phyloP scores from a whole-genome alignment of 2,888 invertebrate genomes.

The Boloria euphrosyne region DNA sequence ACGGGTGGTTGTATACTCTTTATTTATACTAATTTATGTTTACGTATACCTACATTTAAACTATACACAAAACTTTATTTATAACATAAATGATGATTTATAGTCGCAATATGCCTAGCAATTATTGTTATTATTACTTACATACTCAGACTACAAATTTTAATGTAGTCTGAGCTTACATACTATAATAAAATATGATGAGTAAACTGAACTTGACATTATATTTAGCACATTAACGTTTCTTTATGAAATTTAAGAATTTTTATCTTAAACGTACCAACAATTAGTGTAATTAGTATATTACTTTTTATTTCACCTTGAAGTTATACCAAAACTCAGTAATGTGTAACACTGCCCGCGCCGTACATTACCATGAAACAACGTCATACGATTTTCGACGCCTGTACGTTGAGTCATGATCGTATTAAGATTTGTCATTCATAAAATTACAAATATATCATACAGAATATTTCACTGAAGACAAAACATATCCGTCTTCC shows the following conservation, averaged over 20 bases:
- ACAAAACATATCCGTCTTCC: slow-evolving; percentile 27
- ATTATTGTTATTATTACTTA: background rate
- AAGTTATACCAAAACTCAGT: slow-evolving; percentile 51
- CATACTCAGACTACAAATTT: no score
- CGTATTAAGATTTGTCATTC: slow-evolving; percentile 69
- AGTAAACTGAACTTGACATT: no score
- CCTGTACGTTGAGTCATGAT: slow-evolving; percentile 63
- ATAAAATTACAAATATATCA: slow-evolving; percentile 58
- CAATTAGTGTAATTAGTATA: slow-evolving; percentile 8
- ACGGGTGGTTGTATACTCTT: background rate
- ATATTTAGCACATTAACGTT: no score
- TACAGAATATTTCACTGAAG: slow-evolving; percentile 48
- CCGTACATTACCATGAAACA: slow-evolving; percentile 52
- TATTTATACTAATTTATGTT: background rate
- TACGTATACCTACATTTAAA: no score
- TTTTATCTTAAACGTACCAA: background rate
- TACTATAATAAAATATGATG: background rate
- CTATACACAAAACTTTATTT: no score
- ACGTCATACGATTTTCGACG: slow-evolving; percentile 59
- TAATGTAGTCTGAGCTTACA: no score
- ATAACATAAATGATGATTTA: no score
- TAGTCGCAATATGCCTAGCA: no score
- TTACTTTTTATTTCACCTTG: slow-evolving; percentile 45
- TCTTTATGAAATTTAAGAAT: no score
- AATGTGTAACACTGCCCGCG: slow-evolving; percentile 46